These are phyloP conservation scores for Notolabrus celidotus DNA, from an alignment of 2,797 vertebrate species.

Conservation along the genomic window DNA sequence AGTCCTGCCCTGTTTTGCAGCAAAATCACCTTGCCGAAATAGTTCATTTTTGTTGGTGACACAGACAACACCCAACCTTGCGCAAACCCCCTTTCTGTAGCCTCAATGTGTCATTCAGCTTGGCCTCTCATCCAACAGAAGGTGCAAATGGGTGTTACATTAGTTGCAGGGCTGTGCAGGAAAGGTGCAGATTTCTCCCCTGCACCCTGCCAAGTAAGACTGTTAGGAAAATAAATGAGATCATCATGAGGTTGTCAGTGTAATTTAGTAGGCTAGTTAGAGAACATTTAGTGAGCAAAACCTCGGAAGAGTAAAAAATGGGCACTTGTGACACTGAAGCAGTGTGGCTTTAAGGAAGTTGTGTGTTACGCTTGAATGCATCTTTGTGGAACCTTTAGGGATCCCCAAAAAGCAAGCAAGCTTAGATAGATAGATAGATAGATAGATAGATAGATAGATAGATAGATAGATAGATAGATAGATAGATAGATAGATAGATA, in stretches of 20 bases:
- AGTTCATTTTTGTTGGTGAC: conserved; percentile 63
- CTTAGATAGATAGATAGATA: too few relatives aligned
- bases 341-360: conserved; percentile 6
- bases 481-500: too few relatives aligned
- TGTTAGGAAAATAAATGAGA: conserved; percentile 45
- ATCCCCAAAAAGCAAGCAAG: too few relatives aligned
- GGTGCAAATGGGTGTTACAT: conserved; percentile 39
- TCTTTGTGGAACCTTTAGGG: neutral
- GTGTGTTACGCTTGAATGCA: neutral
- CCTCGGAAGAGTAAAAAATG: conserved; percentile 23
- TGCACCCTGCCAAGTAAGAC: conserved; percentile 43
- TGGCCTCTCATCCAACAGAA: conserved; percentile 35
- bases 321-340: neutral
- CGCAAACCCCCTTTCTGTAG: conserved; percentile 26
- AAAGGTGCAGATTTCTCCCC: conserved; percentile 34
- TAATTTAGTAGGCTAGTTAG: conserved; percentile 53
- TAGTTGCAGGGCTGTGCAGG: conserved; percentile 17
- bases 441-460: too few relatives aligned
- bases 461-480: too few relatives aligned
- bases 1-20: conserved; percentile 34
- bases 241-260: conserved; percentile 34
- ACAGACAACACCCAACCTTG: conserved; percentile 35
- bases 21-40: conserved; percentile 44
- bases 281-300: conserved; percentile 45
- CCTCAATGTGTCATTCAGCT: conserved; percentile 46